These are phyloP conservation scores for Ceyx melanurus DNA, from an alignment of 2,113 vertebrate genomes.

Conservation along the genomic window DNA sequence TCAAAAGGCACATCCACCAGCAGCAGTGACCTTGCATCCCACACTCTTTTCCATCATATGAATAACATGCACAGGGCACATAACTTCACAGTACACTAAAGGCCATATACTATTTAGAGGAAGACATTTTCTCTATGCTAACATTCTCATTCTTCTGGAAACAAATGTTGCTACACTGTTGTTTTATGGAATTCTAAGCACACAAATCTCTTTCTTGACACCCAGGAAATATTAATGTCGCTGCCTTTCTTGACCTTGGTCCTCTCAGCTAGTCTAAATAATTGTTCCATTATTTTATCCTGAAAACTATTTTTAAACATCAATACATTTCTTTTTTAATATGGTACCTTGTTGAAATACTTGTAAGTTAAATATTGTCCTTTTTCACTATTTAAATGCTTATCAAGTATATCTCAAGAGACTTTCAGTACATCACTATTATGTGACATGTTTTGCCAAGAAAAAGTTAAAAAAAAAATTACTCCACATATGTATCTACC, in stretches of 20 bases:
- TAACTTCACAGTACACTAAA: background rate
- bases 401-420: background rate
- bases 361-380: background rate
- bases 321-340: background rate
- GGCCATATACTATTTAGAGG: background rate
- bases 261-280: background rate
- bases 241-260: background rate
- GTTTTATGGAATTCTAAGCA: background rate
- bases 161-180: background rate
- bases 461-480: background rate
- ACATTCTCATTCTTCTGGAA: background rate
- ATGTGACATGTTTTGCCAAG: background rate
- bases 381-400: background rate
- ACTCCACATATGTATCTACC: background rate
- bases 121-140: background rate
- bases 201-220: background rate
- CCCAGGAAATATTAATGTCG: rapidly evolving
- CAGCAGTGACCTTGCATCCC: background rate
- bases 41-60: background rate
- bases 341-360: background rate
- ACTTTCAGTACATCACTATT: background rate
- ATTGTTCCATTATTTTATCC: background rate
- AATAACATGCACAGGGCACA: too few relatives aligned
- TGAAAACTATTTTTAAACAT: background rate
- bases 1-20: background rate